Percentiles rank a stretch among this genome's conserved stretches.
phyloP scores from a whole-genome alignment of 2,113 vertebrate genomes.

The Ictalurus punctatus region DNA sequence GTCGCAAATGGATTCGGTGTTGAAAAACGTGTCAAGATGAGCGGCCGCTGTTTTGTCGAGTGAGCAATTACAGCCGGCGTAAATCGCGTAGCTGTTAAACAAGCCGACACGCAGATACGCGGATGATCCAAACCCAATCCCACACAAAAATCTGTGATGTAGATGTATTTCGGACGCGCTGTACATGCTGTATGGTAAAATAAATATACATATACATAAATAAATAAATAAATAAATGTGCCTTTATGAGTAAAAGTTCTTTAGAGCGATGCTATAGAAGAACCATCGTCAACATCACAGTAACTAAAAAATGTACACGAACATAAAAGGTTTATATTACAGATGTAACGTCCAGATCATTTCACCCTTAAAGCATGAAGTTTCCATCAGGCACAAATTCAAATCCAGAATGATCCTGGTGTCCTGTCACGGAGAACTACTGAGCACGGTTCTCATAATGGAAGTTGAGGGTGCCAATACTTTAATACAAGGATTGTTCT shows the following conservation, averaged over 20 bases:
- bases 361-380: background rate
- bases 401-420: background rate
- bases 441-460: background rate
- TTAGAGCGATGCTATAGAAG: background rate
- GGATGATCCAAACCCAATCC: background rate
- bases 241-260: background rate
- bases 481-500: background rate
- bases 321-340: background rate
- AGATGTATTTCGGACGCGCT: no score
- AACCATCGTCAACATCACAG: background rate
- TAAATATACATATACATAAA: background rate
- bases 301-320: background rate
- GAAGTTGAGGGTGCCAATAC: background rate
- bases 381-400: background rate
- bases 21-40: conserved; percentile 39
- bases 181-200: no score
- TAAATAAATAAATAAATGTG: background rate
- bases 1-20: conserved; percentile 36
- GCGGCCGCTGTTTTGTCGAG: conserved; percentile 29
- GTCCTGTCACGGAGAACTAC: background rate
- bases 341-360: background rate
- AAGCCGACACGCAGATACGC: background rate
- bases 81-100: background rate
- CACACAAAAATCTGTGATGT: background rate
- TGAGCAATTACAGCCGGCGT: conserved; percentile 29